Evolutionary conservation across 2,797 vertebrate species (phyloP), one percentile per base, ranked within the genome.

Genomic region (Lepus townsendii): DNA sequence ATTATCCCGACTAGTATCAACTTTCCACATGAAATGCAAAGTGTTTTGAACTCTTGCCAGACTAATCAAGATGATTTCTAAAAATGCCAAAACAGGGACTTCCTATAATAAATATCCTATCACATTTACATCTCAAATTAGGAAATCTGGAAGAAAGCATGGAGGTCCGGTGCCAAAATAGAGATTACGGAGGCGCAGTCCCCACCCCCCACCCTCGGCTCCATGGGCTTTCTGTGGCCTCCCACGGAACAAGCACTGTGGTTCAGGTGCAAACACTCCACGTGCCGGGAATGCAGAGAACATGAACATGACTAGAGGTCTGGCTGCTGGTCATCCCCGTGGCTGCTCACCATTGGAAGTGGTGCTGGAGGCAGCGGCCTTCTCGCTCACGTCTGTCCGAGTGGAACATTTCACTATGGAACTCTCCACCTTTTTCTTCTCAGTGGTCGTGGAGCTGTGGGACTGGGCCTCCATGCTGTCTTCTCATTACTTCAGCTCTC

Each of bases 381-480:
- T 99, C 98, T 99, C 99, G 71, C 99, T 99, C 98, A 99, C 99
- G 98, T 99, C 99, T 98, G 99, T 98, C 96, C 99, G 99, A 73
- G 98, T 97, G 83, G 99, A 98, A 97, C 99, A 99, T 97, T 99
- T 99, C 96, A 99, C 99, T 57, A 99, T 99, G 97, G 99, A 99
- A 99, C 99, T 99, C 98, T 99, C 99, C 96, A 99, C 99, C 98
- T 99, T 99, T 98, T 99, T 99, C 99, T 99, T 99, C 98, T 99
- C 99, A 97, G 98, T 98, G 97, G 99, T 98, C 93, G 99, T 98
- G 98, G 99, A 99, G 98, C 98, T 99, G 98, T 99, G 99, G 98
- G 99, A 99, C 98, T 99, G 99, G 96, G 99, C 99, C 99, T 99
- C 99, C 99, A 99, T 99, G 98, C 98, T 98, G 98, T 98, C 98